Conservation (phyloP, 2,888 invertebrate genomes). For the Brachynemurus nebulosus region DNA sequence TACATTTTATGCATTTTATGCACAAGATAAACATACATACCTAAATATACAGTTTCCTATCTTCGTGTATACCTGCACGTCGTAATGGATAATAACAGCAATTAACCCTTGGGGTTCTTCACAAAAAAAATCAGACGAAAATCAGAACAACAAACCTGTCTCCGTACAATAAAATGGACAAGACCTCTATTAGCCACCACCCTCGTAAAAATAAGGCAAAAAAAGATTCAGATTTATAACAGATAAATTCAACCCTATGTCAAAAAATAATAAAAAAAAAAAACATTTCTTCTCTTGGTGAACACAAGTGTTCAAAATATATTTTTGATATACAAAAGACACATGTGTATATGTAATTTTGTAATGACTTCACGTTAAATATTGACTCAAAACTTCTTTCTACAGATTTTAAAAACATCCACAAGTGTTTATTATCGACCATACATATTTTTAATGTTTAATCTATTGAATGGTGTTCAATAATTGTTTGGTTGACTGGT, state of each 20-base stretch:
- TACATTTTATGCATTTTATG: no score
- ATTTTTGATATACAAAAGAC: conserved; percentile 1
- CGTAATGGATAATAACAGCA: no score
- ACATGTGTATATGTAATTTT: conserved; percentile 8
- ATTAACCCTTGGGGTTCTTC: no score
- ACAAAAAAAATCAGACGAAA: no score
- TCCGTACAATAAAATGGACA: background rate
- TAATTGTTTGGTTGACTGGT: background rate
- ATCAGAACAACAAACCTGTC: conserved; percentile 1
- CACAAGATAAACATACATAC: no score
- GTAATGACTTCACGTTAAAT: background rate
- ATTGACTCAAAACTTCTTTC: conserved; percentile 26
- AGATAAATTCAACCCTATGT: conserved; percentile 2
- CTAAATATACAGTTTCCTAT: no score
- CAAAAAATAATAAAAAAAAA: background rate
- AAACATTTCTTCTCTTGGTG: background rate
- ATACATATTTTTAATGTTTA: conserved; percentile 14
- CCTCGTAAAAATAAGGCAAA: background rate
- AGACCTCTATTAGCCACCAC: conserved; percentile 1
- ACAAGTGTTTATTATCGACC: conserved; percentile 30
- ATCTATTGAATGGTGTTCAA: background rate
- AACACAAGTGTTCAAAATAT: conserved; percentile 11
- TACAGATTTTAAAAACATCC: conserved; percentile 27
- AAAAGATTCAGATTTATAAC: background rate
- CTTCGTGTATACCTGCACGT: no score